Conservation (phyloP, 2,888 invertebrate species). For the Entomobrya multifasciata region DNA sequence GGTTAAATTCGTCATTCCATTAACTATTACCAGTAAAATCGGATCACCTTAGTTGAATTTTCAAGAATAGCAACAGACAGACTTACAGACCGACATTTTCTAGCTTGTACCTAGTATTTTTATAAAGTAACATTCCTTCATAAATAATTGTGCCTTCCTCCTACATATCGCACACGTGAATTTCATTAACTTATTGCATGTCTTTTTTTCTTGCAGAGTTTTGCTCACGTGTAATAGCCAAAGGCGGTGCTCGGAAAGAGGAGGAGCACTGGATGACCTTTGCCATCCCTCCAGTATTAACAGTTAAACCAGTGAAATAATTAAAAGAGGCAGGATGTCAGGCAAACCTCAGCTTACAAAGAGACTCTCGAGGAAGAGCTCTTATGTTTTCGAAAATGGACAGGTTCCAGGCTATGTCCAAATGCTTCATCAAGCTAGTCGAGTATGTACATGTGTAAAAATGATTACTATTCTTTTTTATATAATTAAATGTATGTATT, state of each 20-base stretch:
- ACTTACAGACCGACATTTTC: too few relatives aligned
- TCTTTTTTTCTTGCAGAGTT: slow-evolving; percentile 5
- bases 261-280: slow-evolving; percentile 23
- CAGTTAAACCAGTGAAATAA: background rate
- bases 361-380: slow-evolving; percentile 66
- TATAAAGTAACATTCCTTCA: too few relatives aligned
- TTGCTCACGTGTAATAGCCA: background rate
- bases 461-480: background rate
- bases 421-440: slow-evolving; percentile 59
- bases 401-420: slow-evolving; percentile 74
- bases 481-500: background rate
- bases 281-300: background rate
- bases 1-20: too few relatives aligned
- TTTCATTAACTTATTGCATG: too few relatives aligned
- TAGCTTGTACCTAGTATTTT: too few relatives aligned
- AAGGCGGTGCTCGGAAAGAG: background rate
- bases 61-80: too few relatives aligned
- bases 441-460: slow-evolving; percentile 43
- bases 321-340: slow-evolving; percentile 36
- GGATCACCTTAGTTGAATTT: too few relatives aligned
- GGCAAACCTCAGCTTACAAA: slow-evolving; percentile 28
- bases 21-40: too few relatives aligned
- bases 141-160: too few relatives aligned
- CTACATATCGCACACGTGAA: slow-evolving; percentile 2
- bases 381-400: slow-evolving; percentile 73